Evolutionary conservation across 2,797 vertebrate species (phyloP).

Genomic region (Pyrocephalus nanus): DNA sequence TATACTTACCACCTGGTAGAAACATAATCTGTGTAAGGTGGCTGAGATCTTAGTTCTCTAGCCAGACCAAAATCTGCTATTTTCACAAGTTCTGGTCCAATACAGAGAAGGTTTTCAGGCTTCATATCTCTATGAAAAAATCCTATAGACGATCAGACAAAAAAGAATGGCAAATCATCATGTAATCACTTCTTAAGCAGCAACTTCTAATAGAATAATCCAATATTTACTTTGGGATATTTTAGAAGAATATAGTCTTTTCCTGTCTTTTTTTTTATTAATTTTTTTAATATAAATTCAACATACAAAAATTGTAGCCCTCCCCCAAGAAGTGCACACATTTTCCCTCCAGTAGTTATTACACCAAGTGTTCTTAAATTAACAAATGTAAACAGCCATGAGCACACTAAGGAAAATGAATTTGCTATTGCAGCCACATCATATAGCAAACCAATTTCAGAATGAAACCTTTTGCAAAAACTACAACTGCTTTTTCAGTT

Average conservation of each 20-base stretch:
- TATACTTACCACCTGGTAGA: constrained; percentile 92
- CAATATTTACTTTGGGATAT: neutral
- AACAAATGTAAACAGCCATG: neutral
- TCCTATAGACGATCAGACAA: constrained; percentile 72
- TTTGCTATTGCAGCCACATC: neutral
- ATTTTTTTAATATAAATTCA: neutral
- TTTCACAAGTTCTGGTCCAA: constrained; percentile 97
- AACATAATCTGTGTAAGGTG: constrained; percentile 97
- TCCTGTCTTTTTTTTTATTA: too few relatives aligned
- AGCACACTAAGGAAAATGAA: neutral
- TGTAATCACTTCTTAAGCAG: neutral
- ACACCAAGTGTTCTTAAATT: neutral
- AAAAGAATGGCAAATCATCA: neutral
- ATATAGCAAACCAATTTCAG: neutral
- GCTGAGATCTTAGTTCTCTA: constrained; percentile 94
- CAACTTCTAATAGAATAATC: neutral
- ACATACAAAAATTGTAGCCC: neutral
- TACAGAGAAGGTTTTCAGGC: constrained; percentile 96
- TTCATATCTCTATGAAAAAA: constrained; percentile 99
- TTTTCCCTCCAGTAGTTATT: neutral
- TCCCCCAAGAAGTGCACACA: neutral
- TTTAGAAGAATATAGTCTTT: neutral
- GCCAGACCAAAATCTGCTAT: constrained; percentile 98
- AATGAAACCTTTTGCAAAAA: neutral
- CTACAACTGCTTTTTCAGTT: neutral